Conservation (phyloP, 2,797 vertebrate species). For the Mycteria americana region DNA sequence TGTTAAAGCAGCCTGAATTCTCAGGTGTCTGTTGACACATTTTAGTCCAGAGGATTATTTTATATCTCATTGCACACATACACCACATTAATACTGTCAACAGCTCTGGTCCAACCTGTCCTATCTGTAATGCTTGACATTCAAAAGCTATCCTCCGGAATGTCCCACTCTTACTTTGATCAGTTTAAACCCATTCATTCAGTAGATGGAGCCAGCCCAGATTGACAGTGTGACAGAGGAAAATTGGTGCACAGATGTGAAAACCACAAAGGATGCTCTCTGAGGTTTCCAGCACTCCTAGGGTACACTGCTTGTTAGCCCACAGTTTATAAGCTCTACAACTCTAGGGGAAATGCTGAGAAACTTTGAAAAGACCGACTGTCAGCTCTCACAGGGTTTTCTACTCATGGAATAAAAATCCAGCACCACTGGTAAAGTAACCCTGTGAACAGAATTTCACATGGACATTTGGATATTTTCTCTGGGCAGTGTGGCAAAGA, state of each 20-base stretch:
- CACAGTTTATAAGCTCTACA: background rate
- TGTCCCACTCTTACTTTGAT: background rate
- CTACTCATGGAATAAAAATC: background rate
- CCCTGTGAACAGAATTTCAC: background rate
- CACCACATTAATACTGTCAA: background rate
- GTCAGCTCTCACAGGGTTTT: background rate
- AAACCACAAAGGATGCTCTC: background rate
- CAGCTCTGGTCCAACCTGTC: background rate
- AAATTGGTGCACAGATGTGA: background rate
- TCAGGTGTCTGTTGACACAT: background rate
- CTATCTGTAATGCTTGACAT: background rate
- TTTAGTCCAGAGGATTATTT: slow-evolving; percentile 32
- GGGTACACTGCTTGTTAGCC: background rate
- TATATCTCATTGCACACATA: background rate
- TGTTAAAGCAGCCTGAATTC: slow-evolving; percentile 54
- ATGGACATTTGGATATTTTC: background rate
- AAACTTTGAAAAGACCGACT: background rate
- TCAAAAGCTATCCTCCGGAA: background rate
- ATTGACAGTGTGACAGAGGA: background rate
- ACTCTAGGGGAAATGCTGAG: background rate
- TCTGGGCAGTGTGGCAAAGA: background rate
- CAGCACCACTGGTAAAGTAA: background rate
- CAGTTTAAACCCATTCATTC: background rate
- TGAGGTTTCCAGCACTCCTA: background rate
- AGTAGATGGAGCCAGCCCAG: background rate